Base-by-base conservation (phyloP, 2,888 invertebrate species). In the Xanthorhoe designata region DNA sequence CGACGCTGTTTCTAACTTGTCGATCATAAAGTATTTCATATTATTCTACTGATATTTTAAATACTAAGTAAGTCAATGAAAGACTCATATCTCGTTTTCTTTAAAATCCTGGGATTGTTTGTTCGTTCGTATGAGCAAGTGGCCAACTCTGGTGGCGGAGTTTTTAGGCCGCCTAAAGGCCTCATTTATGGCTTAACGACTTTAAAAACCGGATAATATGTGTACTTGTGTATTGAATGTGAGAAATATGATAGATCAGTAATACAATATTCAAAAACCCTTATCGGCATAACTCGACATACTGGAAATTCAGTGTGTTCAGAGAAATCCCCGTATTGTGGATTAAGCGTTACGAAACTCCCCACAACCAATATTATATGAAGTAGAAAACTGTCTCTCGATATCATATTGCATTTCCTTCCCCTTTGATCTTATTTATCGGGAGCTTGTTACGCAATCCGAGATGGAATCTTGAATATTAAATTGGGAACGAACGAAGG, bases 391-490 rank as follows among this genome's bases (percentile, higher is more conserved):
- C 54, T 57, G 42, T 42, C 52, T 62, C 61, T 59, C 65, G 49
- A 61, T 64, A 61, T 64, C 51, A 64, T 57, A 64, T 68, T 63
- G 63, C 64, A 61, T 66, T 63, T 64, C 45, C 54, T 50, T 59
- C 66, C 61, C 67, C 75, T 78, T 78, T 75, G 76, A 79, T 78
- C 72, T 73, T 63, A 69, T 66, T 68, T 68, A 69, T 61, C 53
- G 69, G 55, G 53, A 64, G 61, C 57, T 68, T 63, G 69, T 69
- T 66, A 69, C 69, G 66, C 60, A 42, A 66, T 65, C 56, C 50
- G 57, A 64, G 61, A 68, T 64, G 64, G 57, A 64, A 64, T 68
- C 64, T 68, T 60, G 61, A 61, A 65, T 69, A 63, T 63, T 63
- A 69, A 69, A 69, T 66, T 60, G 66, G 58, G 54, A 59, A 24